Evolutionary conservation across 2,113 vertebrate species (phyloP).

Genomic region (Saccopteryx bilineata): DNA sequence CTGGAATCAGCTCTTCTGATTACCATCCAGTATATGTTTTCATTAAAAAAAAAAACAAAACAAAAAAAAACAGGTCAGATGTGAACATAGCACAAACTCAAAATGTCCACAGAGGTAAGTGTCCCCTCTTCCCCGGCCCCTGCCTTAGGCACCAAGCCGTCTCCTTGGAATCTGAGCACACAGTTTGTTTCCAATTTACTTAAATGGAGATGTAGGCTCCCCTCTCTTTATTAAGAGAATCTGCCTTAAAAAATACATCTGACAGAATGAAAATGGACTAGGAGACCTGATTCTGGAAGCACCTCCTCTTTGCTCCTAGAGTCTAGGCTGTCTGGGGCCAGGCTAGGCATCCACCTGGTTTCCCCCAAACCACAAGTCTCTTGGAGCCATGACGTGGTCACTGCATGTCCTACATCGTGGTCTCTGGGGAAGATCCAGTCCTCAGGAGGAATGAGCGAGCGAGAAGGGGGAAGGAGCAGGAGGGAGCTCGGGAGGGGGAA

Average conservation of each 20-base stretch:
- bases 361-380: neutral
- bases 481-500: neutral
- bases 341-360: neutral
- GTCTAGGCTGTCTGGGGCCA: neutral
- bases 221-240: neutral
- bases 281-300: neutral
- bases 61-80: neutral
- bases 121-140: neutral
- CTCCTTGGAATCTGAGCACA: neutral
- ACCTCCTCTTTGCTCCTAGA: neutral
- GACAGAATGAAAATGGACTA: neutral
- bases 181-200: neutral
- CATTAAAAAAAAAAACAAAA: neutral
- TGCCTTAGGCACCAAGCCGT: neutral
- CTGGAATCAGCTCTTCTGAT: conserved; percentile 18
- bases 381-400: neutral
- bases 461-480: neutral
- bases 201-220: neutral
- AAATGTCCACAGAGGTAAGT: neutral
- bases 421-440: neutral
- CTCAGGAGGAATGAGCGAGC: neutral
- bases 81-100: neutral
- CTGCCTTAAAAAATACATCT: neutral
- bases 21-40: neutral
- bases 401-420: neutral